Evolutionary conservation across 2,113 vertebrate species (phyloP).

Genomic region (Hiodon tergisus): DNA sequence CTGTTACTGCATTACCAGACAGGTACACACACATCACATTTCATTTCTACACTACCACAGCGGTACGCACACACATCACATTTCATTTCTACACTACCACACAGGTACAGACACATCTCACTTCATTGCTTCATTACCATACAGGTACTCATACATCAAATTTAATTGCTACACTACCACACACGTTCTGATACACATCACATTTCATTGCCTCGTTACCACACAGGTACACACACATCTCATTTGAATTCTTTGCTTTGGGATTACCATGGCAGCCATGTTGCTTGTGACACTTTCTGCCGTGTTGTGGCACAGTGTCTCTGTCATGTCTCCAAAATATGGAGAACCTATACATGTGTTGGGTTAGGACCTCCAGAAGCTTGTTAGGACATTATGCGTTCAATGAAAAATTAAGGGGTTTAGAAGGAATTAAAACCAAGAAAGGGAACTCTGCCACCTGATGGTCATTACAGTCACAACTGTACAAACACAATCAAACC

Average conservation of each 20-base stretch:
- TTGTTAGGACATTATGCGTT: too few relatives aligned
- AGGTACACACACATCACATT: conserved; percentile 43
- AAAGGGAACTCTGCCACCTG: too few relatives aligned
- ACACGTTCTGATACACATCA: neutral
- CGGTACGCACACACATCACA: neutral
- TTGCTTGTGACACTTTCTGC: neutral
- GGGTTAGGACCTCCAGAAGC: too few relatives aligned
- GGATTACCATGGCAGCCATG: neutral
- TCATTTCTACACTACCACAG: neutral
- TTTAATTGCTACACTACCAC: neutral
- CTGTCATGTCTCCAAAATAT: too few relatives aligned
- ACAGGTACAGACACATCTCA: conserved; percentile 43
- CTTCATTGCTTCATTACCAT: neutral
- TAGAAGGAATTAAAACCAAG: too few relatives aligned
- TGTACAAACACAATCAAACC: too few relatives aligned
- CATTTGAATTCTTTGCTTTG: neutral
- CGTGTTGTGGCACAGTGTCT: neutral
- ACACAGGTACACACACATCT: neutral
- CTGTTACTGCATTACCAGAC: conserved; percentile 70
- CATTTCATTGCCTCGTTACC: neutral
- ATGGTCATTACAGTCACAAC: too few relatives aligned
- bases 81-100: conserved; percentile 47
- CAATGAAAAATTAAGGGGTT: too few relatives aligned
- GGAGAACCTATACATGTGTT: too few relatives aligned
- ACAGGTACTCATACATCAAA: neutral